Base-by-base conservation (phyloP, 2,888 invertebrate species). In the Marronus borbonicus region DNA sequence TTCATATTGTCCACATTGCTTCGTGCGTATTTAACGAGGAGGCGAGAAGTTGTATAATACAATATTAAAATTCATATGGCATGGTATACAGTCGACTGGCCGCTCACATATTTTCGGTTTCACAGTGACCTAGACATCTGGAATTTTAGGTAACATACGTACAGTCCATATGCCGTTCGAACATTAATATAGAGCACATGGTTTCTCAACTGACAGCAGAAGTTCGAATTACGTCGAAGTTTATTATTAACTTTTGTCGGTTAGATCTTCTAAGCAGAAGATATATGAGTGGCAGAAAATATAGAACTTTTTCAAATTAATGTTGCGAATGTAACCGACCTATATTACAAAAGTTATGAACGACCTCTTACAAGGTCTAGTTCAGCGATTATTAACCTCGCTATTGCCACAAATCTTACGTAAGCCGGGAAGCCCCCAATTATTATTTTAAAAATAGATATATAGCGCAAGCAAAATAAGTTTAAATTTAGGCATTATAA, bases 81-180 rank as follows among this genome's bases (percentile, higher is more conserved):
- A 20, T 39, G 28, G 36, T 44, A 10, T n/a, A 70, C 70, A 55
- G 36, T 58, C 58, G 70, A 36, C 17, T 58, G 70, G 58, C 70
- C 70, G 55, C 70, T 58, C 58, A 58, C 70, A 55, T 70, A 36
- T 70, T 70, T 70, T 70, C 55, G 70, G 70, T 70, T 70, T 70
- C 70, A 70, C 70, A 70, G 70, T 58, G 70, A 70, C 70, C 70
- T 70, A 70, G 70, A 70, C 70, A 70, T 70, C 70, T 70, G 70
- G 70, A 70, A 70, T 70, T 70, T 70, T 70, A 55, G 70, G 70
- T 70, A 70, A 70, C 70, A 49, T 70, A 55, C 69, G 12, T 28
- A 52, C 31, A 44, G 44, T 68, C 66, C 66, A 68, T 68, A 70
- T 70, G 58, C 58, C 58, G 55, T 70, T 55, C n/a, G 55, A 49